These are phyloP conservation scores for Anticlea derivata DNA, from an alignment of 2,888 invertebrate genomes.

Conservation along the genomic window DNA sequence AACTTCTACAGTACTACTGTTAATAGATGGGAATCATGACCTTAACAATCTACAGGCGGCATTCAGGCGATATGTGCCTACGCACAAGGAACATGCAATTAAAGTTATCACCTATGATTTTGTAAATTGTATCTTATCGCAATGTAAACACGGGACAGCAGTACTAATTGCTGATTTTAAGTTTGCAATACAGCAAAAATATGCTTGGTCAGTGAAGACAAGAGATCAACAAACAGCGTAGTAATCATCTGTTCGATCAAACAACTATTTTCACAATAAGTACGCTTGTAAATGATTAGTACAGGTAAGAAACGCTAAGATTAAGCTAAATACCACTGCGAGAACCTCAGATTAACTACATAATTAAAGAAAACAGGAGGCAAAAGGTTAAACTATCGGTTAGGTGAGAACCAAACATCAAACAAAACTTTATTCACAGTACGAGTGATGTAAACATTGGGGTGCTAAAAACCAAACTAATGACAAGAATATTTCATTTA, in stretches of 20 bases:
- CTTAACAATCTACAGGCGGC: conserved; percentile 19
- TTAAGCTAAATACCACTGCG: conserved; percentile 52
- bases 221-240: conserved; percentile 48
- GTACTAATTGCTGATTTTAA: conserved; percentile 22
- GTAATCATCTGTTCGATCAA: conserved; percentile 62
- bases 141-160: conserved; percentile 28
- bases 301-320: conserved; percentile 38
- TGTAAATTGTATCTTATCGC: conserved; percentile 45
- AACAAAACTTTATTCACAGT: conserved; percentile 68
- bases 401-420: conserved; percentile 76
- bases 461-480: conserved; percentile 78
- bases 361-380: conserved; percentile 59
- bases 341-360: conserved; percentile 59
- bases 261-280: conserved; percentile 40
- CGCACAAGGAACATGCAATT: conserved; percentile 33
- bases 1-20: no score
- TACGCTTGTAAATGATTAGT: conserved; percentile 38
- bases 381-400: conserved; percentile 74
- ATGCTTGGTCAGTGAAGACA: conserved; percentile 48
- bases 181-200: conserved; percentile 37
- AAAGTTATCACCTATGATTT: conserved; percentile 46
- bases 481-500: conserved; percentile 83
- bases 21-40: conserved; percentile 23
- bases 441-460: conserved; percentile 72
- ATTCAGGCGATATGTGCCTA: conserved; percentile 26